Base-by-base conservation (phyloP, 2,113 vertebrate genomes). In the Dasyornis broadbenti region DNA sequence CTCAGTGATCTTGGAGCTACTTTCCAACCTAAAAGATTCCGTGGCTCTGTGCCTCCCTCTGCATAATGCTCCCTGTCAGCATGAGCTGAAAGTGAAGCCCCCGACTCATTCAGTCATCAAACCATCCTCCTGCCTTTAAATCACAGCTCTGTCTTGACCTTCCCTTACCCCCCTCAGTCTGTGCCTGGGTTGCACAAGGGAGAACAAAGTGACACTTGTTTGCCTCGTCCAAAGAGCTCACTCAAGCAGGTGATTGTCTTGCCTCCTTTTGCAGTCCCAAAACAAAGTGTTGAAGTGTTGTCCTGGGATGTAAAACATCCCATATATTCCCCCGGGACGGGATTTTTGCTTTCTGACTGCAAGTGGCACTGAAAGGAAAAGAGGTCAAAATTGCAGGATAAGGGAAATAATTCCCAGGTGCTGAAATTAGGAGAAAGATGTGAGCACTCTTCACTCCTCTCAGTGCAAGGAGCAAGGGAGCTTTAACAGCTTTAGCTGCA, bases 141-240 rank as follows among this genome's bases (percentile, higher is more conserved):
- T 95, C 76, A 90, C 0, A 7, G 44, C n/a, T 77, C 56, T 92
- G 82, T 92, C 91, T 81, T 92, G 93, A 97, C 95, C 92, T 94
- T 86, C 63, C 71, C 5, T 1, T 92, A 92, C 93, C 87, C 93
- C 11, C 27, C 79, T 94, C 84, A 19, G 40, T 50, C 37, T 27
- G 63, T 70, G 93, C 84, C 59, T 12, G 71, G 39, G 6, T 47
- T 96, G 93, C 94, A 76, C 75, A 85, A 94, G 78, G 40, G 87
- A 95, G 95, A 95, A 95, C 91, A 95, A 97, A 97, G 94, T 96
- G 93, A 91, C 45, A 77, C 89, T 96, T 96, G 88, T 97, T 90
- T 96, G 87, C 84, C 66, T 88, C 13, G 0, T 86, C 84, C 93
- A 95, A 94, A 96, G 87, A 85, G 75, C 78, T 96, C 90, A 70